phyloP scores from a whole-genome alignment of 2,797 vertebrate species.

The Naso thynnoides region DNA sequence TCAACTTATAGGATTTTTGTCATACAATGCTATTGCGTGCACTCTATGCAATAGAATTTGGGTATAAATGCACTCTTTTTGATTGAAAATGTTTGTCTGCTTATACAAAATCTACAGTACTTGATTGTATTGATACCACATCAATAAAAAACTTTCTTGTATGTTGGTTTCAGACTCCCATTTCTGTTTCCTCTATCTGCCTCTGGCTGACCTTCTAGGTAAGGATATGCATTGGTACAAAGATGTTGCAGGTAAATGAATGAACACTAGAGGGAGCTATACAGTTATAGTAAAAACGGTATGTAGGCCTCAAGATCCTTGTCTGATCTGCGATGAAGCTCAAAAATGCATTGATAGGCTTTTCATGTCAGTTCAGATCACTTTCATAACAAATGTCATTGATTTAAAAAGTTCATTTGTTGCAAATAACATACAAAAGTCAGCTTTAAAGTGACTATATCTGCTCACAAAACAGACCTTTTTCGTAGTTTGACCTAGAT shows the following conservation, averaged over 20 bases:
- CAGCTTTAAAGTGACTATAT: background rate
- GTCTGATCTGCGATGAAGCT: background rate
- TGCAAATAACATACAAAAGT: background rate
- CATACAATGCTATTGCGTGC: constrained; percentile 90
- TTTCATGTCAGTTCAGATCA: constrained; percentile 14
- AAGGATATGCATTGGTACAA: background rate
- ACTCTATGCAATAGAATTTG: constrained; percentile 91
- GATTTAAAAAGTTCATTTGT: background rate
- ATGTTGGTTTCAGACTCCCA: constrained; percentile 60
- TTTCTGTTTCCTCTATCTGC: constrained; percentile 25
- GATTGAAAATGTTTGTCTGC: constrained; percentile 91
- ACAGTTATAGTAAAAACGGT: constrained; percentile 1
- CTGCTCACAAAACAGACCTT: background rate
- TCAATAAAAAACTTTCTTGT: constrained; percentile 93
- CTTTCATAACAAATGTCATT: background rate
- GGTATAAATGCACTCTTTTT: constrained; percentile 91
- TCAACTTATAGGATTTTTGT: constrained; percentile 84
- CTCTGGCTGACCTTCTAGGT: background rate
- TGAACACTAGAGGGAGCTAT: constrained; percentile 73
- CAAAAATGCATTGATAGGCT: background rate
- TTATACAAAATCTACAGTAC: constrained; percentile 92
- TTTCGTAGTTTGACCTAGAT: background rate
- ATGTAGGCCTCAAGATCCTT: background rate
- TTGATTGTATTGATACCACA: constrained; percentile 94
- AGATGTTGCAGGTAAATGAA: constrained; percentile 25